Base-by-base conservation (phyloP, 1,140 invertebrate genomes). In the Panulirus ornatus region DNA sequence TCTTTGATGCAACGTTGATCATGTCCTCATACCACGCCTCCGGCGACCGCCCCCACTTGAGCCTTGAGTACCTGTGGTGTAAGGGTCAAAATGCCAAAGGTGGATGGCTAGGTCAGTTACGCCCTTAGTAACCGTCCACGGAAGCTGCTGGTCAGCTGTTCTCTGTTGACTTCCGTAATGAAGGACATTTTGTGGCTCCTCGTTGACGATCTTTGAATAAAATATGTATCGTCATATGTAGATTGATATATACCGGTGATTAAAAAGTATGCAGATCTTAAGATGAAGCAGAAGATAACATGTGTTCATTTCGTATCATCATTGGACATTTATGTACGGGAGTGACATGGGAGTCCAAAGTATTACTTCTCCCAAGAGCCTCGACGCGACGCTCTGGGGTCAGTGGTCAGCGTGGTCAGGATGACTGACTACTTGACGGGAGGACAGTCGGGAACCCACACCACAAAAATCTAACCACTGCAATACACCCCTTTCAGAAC, bases 1-100 rank as follows among this genome's bases (percentile, higher is more conserved):
- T 88, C 85, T 88, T 87, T 88, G 79, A 88, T 79, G 58, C 44
- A 88, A 79, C 75, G 42, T 51, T 66, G 27, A 79, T n/a, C 38
- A 38, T 40, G 38, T 42, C n/a, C 58, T 42, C 42, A 27, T 5
- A 51, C 54, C 81, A 2, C 0, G 19, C 22, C 3, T 22, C 47
- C 34, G 19, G n/a, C 36, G 16, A 6, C 54, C n/a, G 38, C 81
- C n/a, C n/a, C 30, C 34, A 2, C 1, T 16, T 42, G 34, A 70
- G 58, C 38, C 36, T 63, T 70, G n/a, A 2, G 81, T 38, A 40
- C 38, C 0, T 1, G 34, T n/a, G 14, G 3, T 19, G 8, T 40
- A 84, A 44, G 54, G 81, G 81, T 84, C 36, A 70, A 66, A 42
- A 30, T 47, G 6, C 19, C 27, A 22, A 30, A 2, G 2, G n/a